phyloP scores from a whole-genome alignment of 2,113 vertebrate species.

The Mustelus asterias region DNA sequence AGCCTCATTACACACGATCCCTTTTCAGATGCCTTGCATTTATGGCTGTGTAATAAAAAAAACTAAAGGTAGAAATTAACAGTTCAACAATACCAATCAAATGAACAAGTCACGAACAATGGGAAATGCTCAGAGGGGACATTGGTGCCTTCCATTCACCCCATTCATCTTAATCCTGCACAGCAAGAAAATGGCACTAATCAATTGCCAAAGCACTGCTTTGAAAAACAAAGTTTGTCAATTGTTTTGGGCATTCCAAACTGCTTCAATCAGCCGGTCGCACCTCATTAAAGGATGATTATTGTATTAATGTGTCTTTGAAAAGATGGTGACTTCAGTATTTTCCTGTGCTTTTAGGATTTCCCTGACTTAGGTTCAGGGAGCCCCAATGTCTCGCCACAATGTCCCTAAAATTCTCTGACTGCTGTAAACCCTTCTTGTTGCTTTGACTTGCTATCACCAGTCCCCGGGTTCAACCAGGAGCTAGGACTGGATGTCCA shows the following conservation, averaged over 20 bases:
- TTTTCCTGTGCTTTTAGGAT: neutral
- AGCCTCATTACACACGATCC: neutral
- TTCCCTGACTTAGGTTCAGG: neutral
- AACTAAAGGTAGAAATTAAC: neutral
- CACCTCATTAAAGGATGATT: neutral
- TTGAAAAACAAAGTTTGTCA: neutral
- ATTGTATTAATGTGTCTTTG: neutral
- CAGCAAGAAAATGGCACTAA: neutral
- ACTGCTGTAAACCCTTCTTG: neutral
- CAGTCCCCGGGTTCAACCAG: neutral
- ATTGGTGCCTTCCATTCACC: neutral
- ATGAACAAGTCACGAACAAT: neutral
- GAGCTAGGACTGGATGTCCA: neutral
- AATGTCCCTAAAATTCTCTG: neutral
- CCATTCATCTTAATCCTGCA: neutral
- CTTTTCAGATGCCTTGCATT: neutral
- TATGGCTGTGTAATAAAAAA: neutral
- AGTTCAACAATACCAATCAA: neutral
- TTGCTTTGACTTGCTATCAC: neutral
- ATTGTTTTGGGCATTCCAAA: neutral
- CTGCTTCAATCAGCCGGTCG: neutral
- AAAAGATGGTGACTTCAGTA: neutral
- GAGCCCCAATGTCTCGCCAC: neutral
- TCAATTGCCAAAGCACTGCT: neutral
- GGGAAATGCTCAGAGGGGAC: neutral